phyloP scores from a whole-genome alignment of 2,797 vertebrate species.

The Echeneis naucrates region DNA sequence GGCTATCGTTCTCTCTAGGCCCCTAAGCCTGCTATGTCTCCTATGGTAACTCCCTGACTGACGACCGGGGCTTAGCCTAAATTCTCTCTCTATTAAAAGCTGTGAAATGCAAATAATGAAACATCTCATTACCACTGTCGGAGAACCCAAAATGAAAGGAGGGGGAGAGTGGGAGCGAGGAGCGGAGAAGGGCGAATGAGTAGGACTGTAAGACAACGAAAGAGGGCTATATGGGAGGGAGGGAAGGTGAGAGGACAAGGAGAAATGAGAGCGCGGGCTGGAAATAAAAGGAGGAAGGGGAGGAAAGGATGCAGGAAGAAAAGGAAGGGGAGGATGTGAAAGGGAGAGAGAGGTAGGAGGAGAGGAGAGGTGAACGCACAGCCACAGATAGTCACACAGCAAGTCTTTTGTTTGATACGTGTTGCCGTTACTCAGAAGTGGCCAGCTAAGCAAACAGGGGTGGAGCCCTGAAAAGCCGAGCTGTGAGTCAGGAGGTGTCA shows the following conservation, averaged over 20 bases:
- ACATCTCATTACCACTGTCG: slow-evolving; percentile 87
- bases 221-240: slow-evolving; percentile 38
- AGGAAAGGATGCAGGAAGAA: slow-evolving; percentile 47
- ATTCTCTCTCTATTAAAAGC: slow-evolving; percentile 89
- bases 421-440: slow-evolving; percentile 45
- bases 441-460: slow-evolving; percentile 66
- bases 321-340: slow-evolving; percentile 36
- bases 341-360: background rate
- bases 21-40: slow-evolving; percentile 79
- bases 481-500: slow-evolving; percentile 29
- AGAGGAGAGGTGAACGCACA: slow-evolving; percentile 27
- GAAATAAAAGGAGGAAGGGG: slow-evolving; percentile 51
- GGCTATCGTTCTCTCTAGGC: slow-evolving; percentile 80
- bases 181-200: slow-evolving; percentile 23
- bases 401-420: slow-evolving; percentile 68
- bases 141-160: slow-evolving; percentile 80
- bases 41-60: slow-evolving; percentile 85
- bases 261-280: slow-evolving; percentile 40
- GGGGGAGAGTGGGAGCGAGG: slow-evolving; percentile 32
- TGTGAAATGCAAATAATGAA: slow-evolving; percentile 89
- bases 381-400: slow-evolving; percentile 72
- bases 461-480: slow-evolving; percentile 38
- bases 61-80: slow-evolving; percentile 88
- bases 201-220: slow-evolving; percentile 50
- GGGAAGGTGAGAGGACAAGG: slow-evolving; percentile 55